Evolutionary conservation across 2,797 vertebrate species (phyloP).

Genomic region (Enteromius fasciolatus): DNA sequence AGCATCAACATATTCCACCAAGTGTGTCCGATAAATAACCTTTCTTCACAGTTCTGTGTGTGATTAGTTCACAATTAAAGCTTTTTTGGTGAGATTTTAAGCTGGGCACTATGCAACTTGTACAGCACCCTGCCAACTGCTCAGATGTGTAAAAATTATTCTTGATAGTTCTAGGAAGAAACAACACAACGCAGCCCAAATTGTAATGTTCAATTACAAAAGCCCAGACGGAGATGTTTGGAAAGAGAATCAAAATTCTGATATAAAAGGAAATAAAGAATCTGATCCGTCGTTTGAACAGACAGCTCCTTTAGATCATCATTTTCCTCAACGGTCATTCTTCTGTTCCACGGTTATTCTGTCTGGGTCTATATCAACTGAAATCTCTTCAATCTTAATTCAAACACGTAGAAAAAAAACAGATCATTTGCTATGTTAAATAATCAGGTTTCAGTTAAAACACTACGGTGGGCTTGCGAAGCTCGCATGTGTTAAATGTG

Average conservation of each 20-base stretch:
- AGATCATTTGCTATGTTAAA: conserved; percentile 66
- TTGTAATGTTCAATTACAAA: conserved; percentile 32
- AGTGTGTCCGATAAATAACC: conserved; percentile 1
- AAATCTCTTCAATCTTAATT: conserved; percentile 43
- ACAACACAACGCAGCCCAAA: conserved; percentile 18
- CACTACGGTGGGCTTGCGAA: conserved; percentile 58
- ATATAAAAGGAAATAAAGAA: conserved; percentile 9
- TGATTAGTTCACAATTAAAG: conserved; percentile 9
- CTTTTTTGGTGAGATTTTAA: background rate
- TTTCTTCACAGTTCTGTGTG: background rate
- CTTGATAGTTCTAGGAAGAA: conserved; percentile 37
- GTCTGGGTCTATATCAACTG: conserved; percentile 38
- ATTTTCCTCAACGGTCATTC: conserved; percentile 24
- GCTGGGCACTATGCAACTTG: conserved; percentile 9
- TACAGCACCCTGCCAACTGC: conserved; percentile 19
- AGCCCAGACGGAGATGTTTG: conserved; percentile 14
- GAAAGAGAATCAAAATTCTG: background rate
- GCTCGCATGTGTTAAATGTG: conserved; percentile 63
- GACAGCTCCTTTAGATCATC: conserved; percentile 13
- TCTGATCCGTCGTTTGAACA: background rate
- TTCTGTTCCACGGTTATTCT: background rate
- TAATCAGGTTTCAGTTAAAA: conserved; percentile 70
- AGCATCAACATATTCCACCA: conserved; percentile 3
- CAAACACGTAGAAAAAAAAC: conserved; percentile 61
- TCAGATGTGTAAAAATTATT: conserved; percentile 13